Base-by-base conservation (phyloP, 2,888 invertebrate genomes). In the Phortica magna region DNA sequence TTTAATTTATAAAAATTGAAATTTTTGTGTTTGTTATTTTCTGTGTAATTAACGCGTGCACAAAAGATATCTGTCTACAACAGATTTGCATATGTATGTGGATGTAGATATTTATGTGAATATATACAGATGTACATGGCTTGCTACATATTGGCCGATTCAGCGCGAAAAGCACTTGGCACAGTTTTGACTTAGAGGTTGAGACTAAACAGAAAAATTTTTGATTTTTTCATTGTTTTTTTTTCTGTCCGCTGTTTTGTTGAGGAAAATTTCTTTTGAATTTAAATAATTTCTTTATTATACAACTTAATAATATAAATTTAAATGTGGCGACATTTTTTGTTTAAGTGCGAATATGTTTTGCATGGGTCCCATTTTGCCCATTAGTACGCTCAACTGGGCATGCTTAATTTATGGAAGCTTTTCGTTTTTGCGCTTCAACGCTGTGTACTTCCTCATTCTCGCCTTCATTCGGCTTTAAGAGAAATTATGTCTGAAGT, bases 81-180 rank as follows among this genome's bases (percentile, higher is more conserved):
- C 7, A 57, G 6, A 83, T 79, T 82, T 79, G 31, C 2, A 85
- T 74, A 78, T 76, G 79, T 79, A 83, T 79, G 31, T 4, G 84
- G 75, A 78, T 76, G 79, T 77, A 78, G 68, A 42, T 57, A 39
- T 81, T 76, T 81, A 78, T 82, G 75, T 78, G n/a, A n/a, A 72
- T 57, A 39, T 39, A 57, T 59, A 64, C 17, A 39, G 39, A 31
- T 5, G 43, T 57, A n/a, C 9, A 12, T 57, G 17, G 10, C 9
- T 73, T 43, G 70, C 53, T 74, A 39, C 68, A 55, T 77, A 42
- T 73, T n/a, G 42, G 42, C 42, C 31, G 67, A 42, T 41, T 39
- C 83, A 82, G 86, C 80, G 83, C 86, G 67, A 67, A 84, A 87
- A 86, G 86, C 88, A 85, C 85, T 85, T 85, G 88, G 85, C 85